A percentile compares a stretch with the other conserved stretches of the same genome.
These are phyloP conservation scores for Sitodiplosis mosellana DNA, from an alignment of 1,140 invertebrate genomes.

Conservation along the genomic window DNA sequence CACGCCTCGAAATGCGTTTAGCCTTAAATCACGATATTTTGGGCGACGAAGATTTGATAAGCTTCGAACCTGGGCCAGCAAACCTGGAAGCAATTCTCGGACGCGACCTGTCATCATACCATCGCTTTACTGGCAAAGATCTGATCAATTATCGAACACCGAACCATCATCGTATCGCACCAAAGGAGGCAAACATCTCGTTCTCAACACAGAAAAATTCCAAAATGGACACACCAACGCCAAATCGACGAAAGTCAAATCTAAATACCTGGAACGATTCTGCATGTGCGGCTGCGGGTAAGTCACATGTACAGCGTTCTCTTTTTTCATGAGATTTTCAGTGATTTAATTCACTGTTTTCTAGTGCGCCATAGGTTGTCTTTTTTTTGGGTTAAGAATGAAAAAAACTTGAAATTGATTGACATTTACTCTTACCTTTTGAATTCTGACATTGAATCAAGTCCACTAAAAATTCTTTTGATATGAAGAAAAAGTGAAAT, in stretches of 20 bases:
- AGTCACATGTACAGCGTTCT: conserved; percentile 14
- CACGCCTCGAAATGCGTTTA: conserved; percentile 38
- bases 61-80: conserved; percentile 25
- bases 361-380: no score
- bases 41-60: conserved; percentile 27
- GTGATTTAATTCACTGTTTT: no score
- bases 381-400: no score
- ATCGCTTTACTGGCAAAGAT: conserved; percentile 25
- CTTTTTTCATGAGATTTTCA: no score
- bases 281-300: conserved; percentile 16
- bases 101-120: conserved; percentile 27
- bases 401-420: no score
- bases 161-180: conserved; percentile 19
- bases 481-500: conserved; percentile 13
- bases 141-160: conserved; percentile 23
- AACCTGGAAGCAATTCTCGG: conserved; percentile 26
- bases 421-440: no score
- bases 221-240: conserved; percentile 26
- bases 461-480: no score
- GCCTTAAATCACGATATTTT: conserved; percentile 29
- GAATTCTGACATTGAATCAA: no score
- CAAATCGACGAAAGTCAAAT: conserved; percentile 20
- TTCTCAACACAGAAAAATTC: conserved; percentile 27
- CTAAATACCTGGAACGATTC: conserved; percentile 23
- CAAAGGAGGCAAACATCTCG: conserved; percentile 27